phyloP scores from a whole-genome alignment of 2,797 vertebrate species.

The Cephalopachus bancanus region DNA sequence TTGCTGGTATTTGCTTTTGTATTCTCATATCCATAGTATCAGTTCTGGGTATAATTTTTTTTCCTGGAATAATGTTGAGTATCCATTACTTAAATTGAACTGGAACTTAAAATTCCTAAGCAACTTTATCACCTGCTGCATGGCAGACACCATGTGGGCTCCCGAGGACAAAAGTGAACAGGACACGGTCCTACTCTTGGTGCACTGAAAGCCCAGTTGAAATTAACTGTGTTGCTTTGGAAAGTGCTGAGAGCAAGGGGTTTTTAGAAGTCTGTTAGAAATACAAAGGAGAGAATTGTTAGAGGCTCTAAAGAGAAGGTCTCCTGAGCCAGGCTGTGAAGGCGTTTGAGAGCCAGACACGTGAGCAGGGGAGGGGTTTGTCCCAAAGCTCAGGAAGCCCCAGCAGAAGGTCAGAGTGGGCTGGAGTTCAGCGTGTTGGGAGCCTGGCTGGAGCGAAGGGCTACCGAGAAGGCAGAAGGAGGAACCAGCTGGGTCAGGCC shows the following conservation, averaged over 20 bases:
- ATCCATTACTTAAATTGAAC: neutral
- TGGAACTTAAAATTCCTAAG: neutral
- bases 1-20: neutral
- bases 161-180: neutral
- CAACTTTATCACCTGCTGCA: rapidly evolving
- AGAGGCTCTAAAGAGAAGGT: neutral
- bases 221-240: rapidly evolving
- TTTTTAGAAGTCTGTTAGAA: neutral
- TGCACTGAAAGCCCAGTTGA: too few relatives aligned
- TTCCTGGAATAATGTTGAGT: neutral
- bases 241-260: neutral
- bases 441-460: rapidly evolving
- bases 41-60: neutral
- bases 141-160: rapidly evolving
- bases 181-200: too few relatives aligned
- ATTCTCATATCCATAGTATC: too few relatives aligned
- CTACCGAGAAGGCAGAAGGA: neutral
- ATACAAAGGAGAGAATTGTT: neutral
- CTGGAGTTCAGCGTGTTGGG: too few relatives aligned
- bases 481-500: neutral
- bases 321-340: rapidly evolving
- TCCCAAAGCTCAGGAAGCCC: neutral
- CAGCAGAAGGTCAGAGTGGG: rapidly evolving
- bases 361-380: rapidly evolving
- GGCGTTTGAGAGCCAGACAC: rapidly evolving